Evolutionary conservation across 2,113 vertebrate genomes (phyloP).

Genomic region (Ceyx cyanopectus): DNA sequence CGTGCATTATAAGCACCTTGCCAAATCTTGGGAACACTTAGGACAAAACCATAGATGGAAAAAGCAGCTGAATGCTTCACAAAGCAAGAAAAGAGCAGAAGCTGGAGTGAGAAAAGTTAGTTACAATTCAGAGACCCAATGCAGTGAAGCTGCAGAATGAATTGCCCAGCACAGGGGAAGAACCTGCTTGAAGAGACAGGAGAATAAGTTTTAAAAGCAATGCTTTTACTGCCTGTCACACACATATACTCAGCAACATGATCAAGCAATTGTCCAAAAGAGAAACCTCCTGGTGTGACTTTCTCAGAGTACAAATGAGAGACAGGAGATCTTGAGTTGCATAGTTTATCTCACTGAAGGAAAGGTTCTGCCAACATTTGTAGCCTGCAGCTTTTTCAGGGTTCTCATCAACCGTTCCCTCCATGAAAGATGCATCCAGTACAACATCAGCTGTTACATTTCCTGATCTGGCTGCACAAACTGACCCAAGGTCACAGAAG

Average conservation of each 20-base stretch:
- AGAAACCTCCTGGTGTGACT: neutral
- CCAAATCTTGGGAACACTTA: constrained; percentile 59
- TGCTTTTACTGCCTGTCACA: neutral
- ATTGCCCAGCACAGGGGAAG: neutral
- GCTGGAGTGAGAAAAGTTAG: neutral
- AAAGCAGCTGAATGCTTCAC: constrained; percentile 42
- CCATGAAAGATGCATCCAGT: neutral
- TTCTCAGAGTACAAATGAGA: neutral
- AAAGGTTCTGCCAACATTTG: neutral
- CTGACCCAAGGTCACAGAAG: neutral
- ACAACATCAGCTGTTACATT: neutral
- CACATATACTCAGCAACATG: neutral
- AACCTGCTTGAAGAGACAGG: neutral
- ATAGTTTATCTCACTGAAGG: neutral
- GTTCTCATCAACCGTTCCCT: neutral
- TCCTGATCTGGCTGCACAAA: neutral
- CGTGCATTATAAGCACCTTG: constrained; percentile 43
- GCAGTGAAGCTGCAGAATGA: neutral
- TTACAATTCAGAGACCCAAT: neutral
- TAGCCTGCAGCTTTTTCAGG: neutral
- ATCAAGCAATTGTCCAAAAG: neutral
- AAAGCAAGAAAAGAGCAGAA: constrained; percentile 39
- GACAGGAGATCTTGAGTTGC: neutral
- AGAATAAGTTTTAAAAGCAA: neutral
- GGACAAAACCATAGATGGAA: constrained; percentile 65